Percentiles rank a stretch among this genome's conserved stretches.
These are phyloP conservation scores for Aurelia aurita DNA, from an alignment of 30 jellyfish, hydroid and myxozoan genomes.

Conservation along the genomic window DNA sequence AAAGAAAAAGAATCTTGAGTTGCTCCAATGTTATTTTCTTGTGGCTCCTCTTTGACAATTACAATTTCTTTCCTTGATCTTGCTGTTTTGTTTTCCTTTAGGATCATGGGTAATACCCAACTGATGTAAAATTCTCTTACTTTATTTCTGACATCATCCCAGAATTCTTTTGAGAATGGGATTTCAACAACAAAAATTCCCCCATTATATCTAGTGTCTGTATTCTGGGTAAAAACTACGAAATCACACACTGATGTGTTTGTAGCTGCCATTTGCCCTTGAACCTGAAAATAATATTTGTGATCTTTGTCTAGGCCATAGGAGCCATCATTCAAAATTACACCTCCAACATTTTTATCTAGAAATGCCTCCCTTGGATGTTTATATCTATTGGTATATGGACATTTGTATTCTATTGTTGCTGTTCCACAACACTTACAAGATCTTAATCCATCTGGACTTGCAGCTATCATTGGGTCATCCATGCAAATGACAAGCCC, in stretches of 20 bases:
- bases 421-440: constrained; percentile 56
- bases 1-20: too few species aligned
- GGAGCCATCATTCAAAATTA: background rate
- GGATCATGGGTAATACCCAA: constrained; percentile 8
- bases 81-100: background rate
- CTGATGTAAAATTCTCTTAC: constrained; percentile 15
- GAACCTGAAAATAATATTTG: constrained; percentile 37
- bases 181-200: constrained; percentile 10
- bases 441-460: constrained; percentile 35
- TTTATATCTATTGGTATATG: constrained; percentile 14
- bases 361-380: constrained; percentile 30
- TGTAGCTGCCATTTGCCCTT: constrained; percentile 28
- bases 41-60: too few species aligned
- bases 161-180: constrained; percentile 7
- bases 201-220: background rate
- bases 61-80: too few species aligned
- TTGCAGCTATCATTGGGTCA: constrained; percentile 39
- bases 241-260: constrained; percentile 2
- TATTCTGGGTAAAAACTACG: constrained; percentile 2
- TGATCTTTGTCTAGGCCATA: background rate
- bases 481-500: constrained; percentile 22
- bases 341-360: constrained; percentile 10
- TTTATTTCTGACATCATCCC: constrained; percentile 5
- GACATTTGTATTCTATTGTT: constrained; percentile 34
- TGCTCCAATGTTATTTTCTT: too few species aligned